Evolutionary conservation across 2,113 vertebrate genomes (phyloP), one percentile per base, ranked within the genome.

Genomic region (Hippocampus comes): DNA sequence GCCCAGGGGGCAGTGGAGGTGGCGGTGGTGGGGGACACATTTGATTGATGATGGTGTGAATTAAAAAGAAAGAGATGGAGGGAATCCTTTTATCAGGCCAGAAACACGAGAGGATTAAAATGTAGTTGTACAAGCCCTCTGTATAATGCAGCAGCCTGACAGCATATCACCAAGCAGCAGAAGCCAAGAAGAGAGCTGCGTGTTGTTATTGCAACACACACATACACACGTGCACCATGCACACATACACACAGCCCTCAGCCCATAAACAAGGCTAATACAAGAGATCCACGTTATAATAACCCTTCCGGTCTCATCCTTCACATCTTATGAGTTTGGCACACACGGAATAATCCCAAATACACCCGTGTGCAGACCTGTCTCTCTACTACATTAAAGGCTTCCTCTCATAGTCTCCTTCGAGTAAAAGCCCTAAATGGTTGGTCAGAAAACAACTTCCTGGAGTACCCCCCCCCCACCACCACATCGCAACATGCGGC

Each of bases 11-110:
- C 68, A 20, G 73, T 68, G 63, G 76, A 65, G 76, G 64, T 30
- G 70, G 82, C 49, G 51, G 68, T 15, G 9, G 56, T 67, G 10
- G 73, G 81, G 82, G 87, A 86, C 88, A 86, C 81, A 71, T 90
- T 85, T 93, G 93, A 93, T 93, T 93, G 91, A 93, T 93, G 91
- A 92, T 87, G 85, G 89, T 87, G 90, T 91, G 89, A 92, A 91
- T 91, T 91, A 90, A 92, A 91, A 85, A 90, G 90, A 90, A 89
- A 88, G 86, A 91, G 90, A 92, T 91, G 87, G 91, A 91, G 92
- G 90, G 91, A 92, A 91, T 91, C 89, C 90, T 89, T 92, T 93
- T 93, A 92, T 93, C 91, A 86, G 86, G 84, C 81, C 79, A 79
- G 88, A 89, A 91, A 91, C 90, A 93, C 86, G 87, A 93, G 89